Percentiles rank a stretch among this genome's conserved stretches.
Evolutionary conservation across 2,113 vertebrate genomes (phyloP).

Genomic region (Echinops telfairi): DNA sequence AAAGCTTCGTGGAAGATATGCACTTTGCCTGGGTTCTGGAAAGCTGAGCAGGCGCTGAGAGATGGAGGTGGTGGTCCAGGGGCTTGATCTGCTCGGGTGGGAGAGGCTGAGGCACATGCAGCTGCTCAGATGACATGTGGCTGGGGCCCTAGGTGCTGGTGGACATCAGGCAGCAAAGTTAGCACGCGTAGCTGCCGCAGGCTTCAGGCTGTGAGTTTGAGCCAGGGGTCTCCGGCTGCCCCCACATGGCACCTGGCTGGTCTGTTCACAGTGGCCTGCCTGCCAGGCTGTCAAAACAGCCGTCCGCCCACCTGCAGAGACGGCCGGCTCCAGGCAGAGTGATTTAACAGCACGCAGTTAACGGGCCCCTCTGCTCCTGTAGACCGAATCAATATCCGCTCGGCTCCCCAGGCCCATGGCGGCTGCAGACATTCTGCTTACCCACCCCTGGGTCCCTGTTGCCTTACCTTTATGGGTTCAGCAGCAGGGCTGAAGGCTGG

Average conservation of each 20-base stretch:
- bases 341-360: conserved; percentile 42
- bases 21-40: background rate
- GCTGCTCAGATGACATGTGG: background rate
- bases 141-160: background rate
- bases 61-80: no score
- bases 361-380: conserved; percentile 47
- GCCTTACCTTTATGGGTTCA: conserved; percentile 7
- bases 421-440: conserved; percentile 61
- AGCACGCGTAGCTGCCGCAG: background rate
- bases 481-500: background rate
- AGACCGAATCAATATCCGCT: conserved; percentile 71
- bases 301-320: conserved; percentile 4
- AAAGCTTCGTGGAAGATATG: background rate
- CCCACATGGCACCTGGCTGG: background rate
- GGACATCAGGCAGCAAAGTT: background rate
- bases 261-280: background rate
- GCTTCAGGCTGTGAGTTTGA: background rate
- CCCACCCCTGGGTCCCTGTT: background rate
- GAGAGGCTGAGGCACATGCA: background rate
- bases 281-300: background rate
- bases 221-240: background rate
- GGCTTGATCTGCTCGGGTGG: no score
- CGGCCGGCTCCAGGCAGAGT: conserved; percentile 36
- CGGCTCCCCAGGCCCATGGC: background rate
- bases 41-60: background rate